These are phyloP conservation scores for Mormyrus hasselquistii DNA, from an alignment of 2,797 vertebrate species.

Conservation along the genomic window DNA sequence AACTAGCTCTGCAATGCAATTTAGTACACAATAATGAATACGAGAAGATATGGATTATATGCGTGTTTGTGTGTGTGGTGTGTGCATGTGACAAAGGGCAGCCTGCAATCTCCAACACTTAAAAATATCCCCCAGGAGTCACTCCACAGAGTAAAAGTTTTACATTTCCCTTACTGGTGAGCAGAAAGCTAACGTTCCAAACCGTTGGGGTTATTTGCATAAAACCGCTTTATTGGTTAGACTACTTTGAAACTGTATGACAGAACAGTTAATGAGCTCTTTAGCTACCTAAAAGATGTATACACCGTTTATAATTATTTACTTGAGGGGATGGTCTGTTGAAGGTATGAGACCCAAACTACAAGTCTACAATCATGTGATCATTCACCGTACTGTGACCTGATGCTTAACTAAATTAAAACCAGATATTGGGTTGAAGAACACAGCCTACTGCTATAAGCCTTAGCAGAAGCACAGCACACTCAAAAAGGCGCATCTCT, in stretches of 20 bases:
- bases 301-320: neutral
- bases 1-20: neutral
- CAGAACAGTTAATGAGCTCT: neutral
- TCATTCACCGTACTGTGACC: neutral
- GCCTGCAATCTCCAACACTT: neutral
- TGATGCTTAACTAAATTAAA: neutral
- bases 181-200: neutral
- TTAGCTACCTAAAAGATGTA: neutral
- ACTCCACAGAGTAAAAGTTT: neutral
- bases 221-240: neutral
- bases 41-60: neutral
- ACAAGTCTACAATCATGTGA: neutral
- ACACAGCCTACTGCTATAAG: neutral
- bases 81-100: neutral
- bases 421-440: neutral
- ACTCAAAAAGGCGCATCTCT: neutral
- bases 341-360: neutral
- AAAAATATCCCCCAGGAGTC: neutral
- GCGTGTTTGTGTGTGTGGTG: neutral
- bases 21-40: neutral
- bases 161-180: neutral
- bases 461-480: neutral
- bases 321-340: neutral
- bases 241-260: neutral
- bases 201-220: neutral